Evolutionary conservation across 92 coral and sea anemone genomes (phyloP), one percentile per base, ranked within the genome.

Genomic region (Porites divaricata): DNA sequence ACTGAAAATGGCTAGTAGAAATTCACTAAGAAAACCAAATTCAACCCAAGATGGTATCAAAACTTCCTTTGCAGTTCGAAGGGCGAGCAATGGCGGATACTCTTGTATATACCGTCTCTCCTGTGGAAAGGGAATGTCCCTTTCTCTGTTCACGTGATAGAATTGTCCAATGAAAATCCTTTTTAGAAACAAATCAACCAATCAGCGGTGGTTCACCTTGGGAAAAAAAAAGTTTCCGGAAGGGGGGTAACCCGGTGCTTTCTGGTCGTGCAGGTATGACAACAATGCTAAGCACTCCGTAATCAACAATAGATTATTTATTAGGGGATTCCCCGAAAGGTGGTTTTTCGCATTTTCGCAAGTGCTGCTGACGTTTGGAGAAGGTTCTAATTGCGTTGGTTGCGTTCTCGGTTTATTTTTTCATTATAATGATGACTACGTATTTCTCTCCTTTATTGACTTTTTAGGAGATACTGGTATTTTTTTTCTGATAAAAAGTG

Each of bases 261-360:
- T 19, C 16, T 5, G 49, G 15, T 54, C 91, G 91, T 88, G 91
- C 76, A 63, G 87, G 91, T 63, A 83, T 80, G 84, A n/a, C 13
- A 22, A 67, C 51, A 52, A 56, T 61, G 73, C 72, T 65, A 83
- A 79, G 67, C 56, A 83, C 83, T 74, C 58, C 41, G 28, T 48
- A 63, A 19, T 22, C 5, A 52, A 63, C 69, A 25, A 15, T 79
- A 66, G 67, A 77, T 79, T 81, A 87, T 89, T 81, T 11, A 92
- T 85, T 89, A 81, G 98, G 98, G 98, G 98, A 94, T 94, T 94
- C 98, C 98, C 98, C 98, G 1, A 8, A 76, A 62, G 70, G 26
- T 24, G 28, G 22, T 48, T 69, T 61, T 62, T 81, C 77, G 84
- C 52, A 54, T 67, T 79, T 79, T 26, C 49, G 66, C 20, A 17